A percentile compares a stretch with the other conserved stretches of the same genome.
These are phyloP conservation scores for Catamblyrhynchus diadema DNA, from an alignment of 2,797 vertebrate genomes.

Conservation along the genomic window DNA sequence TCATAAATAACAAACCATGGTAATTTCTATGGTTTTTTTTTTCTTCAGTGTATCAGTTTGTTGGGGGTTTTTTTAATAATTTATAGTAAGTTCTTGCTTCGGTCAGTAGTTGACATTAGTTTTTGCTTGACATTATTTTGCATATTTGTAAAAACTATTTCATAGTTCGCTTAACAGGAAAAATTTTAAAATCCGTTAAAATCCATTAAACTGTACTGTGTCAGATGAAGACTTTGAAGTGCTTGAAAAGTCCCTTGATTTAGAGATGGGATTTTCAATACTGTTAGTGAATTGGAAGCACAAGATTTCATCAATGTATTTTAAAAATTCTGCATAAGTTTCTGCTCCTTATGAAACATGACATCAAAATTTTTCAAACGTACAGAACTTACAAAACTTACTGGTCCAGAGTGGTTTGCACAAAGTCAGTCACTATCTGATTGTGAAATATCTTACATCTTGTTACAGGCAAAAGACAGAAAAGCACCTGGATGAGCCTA, in stretches of 20 bases:
- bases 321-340: neutral
- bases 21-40: rapidly evolving
- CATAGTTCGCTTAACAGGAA: neutral
- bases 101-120: neutral
- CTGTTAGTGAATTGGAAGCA: neutral
- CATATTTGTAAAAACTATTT: neutral
- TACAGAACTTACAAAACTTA: neutral
- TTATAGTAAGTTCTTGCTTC: neutral
- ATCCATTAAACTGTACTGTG: neutral
- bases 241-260: neutral
- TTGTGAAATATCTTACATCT: neutral
- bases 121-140: neutral
- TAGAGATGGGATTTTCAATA: neutral
- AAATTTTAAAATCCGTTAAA: constrained; percentile 10
- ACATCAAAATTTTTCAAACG: neutral
- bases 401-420: neutral
- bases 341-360: neutral
- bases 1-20: neutral
- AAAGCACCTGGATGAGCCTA: neutral
- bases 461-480: neutral
- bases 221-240: neutral
- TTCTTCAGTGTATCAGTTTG: neutral
- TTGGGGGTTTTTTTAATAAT: rapidly evolving
- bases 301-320: neutral
- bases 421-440: neutral